Base-by-base conservation (phyloP, 2,113 vertebrate species). In the Poeciliopsis turrubarensis region DNA sequence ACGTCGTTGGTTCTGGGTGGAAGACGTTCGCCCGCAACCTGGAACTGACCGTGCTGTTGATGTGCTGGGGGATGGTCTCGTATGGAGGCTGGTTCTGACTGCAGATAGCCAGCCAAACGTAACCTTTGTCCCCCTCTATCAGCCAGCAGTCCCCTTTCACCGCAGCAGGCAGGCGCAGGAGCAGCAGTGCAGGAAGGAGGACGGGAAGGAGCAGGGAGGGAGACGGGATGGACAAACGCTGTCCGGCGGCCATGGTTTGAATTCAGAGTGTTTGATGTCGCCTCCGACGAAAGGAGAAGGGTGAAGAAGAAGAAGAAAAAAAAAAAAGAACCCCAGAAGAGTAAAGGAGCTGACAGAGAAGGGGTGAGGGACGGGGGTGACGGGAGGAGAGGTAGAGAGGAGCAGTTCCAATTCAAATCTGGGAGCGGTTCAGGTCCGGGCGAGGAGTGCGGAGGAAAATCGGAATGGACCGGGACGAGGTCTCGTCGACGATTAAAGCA, bases 1-100 rank as follows among this genome's bases (percentile, higher is more conserved):
- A 68, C 26, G 9, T 1, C 2, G 54, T 73, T 76, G 69, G 63
- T 64, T n/a, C 75, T 39, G 74, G 30, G 54, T 32, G 60, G 47
- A 27, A 66, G 60, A 76, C 26, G 13, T 67, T 13, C 26, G 65
- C 26, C 68, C 37, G 66, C 32, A 41, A 6, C 1, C 14, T 69
- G 19, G 60, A 72, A 91, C 91, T 87, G 60, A 93, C 98, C 0
- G 98, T 99, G 95, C 97, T 99, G 92, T 99, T 99, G 93, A 99
- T 98, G 81, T 99, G 98, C 92, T 98, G 97, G 15, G 98, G 98
- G 70, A 99, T 97, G 89, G 98, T 97, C 91, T 99, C 98, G 0
- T 98, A 99, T 0, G 98, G 98, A 3, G 98, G 98, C 91, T 99
- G 98, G 94, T 99, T 99, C 94, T 99, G 98, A 92, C 98, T 99